phyloP scores from a whole-genome alignment of 2,797 vertebrate genomes.

The Sebastiscus tertius region DNA sequence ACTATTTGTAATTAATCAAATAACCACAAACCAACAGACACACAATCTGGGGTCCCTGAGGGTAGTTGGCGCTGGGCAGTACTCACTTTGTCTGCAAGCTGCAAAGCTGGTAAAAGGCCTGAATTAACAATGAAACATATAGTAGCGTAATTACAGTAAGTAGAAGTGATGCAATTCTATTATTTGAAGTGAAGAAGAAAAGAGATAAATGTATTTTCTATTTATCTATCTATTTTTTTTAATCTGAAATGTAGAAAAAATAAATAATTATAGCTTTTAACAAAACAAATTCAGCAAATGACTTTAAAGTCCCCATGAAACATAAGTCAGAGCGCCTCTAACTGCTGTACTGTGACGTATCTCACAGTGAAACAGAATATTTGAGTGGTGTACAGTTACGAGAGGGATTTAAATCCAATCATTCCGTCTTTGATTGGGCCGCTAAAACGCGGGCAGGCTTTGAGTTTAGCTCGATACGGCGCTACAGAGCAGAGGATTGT shows the following conservation, averaged over 20 bases:
- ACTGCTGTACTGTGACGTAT: too few relatives aligned
- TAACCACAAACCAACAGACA: not conserved
- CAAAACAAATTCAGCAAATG: not conserved
- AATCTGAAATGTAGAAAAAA: not conserved
- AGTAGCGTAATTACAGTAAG: not conserved
- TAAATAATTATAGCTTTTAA: not conserved
- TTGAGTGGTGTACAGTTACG: too few relatives aligned
- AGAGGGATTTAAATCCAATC: too few relatives aligned
- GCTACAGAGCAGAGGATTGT: too few relatives aligned
- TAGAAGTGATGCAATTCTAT: not conserved
- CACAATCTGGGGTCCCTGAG: not conserved
- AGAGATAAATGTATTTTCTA: not conserved
- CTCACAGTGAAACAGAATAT: too few relatives aligned
- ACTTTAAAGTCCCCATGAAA: too few relatives aligned
- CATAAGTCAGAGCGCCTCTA: too few relatives aligned
- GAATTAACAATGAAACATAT: not conserved
- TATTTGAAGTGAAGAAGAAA: not conserved
- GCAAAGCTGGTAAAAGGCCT: not conserved
- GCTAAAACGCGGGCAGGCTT: too few relatives aligned
- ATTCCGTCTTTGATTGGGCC: too few relatives aligned
- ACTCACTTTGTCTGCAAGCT: not conserved
- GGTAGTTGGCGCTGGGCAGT: not conserved
- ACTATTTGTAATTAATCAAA: not conserved
- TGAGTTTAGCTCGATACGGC: too few relatives aligned
- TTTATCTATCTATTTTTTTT: too few relatives aligned